Percentiles rank a stretch among this genome's conserved stretches.
Conservation (phyloP, 2,113 vertebrate species). For the Catagonus wagneri region DNA sequence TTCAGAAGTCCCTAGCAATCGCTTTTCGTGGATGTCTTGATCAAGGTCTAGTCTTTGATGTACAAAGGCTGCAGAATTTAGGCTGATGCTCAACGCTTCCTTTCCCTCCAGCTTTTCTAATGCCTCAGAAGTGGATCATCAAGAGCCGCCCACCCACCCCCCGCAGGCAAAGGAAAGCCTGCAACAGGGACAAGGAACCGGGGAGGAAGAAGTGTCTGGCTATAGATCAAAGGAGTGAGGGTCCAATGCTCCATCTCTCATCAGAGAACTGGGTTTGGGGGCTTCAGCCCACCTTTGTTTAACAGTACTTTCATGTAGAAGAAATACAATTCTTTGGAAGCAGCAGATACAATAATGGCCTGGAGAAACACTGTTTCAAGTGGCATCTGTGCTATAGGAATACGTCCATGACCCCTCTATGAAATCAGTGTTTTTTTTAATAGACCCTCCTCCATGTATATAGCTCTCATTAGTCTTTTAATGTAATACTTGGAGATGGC, state of each 20-base stretch:
- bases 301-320: background rate
- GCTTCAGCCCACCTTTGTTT: background rate
- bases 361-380: background rate
- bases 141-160: background rate
- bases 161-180: slow-evolving; percentile 3
- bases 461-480: background rate
- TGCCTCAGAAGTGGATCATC: slow-evolving; percentile 29
- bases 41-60: slow-evolving; percentile 61
- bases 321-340: slow-evolving; percentile 51
- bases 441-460: fast-evolving
- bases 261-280: background rate
- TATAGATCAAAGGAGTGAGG: background rate
- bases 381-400: background rate
- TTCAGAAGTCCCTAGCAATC: slow-evolving; percentile 29
- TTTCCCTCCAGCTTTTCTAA: background rate
- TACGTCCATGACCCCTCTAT: background rate
- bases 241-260: background rate
- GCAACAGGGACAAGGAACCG: background rate
- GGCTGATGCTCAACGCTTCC: background rate
- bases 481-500: background rate
- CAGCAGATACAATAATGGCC: background rate
- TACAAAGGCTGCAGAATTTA: slow-evolving; percentile 55
- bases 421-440: background rate
- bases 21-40: background rate
- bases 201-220: background rate